phyloP scores from a whole-genome alignment of 2,113 vertebrate species.

The Melanerpes formicivorus region DNA sequence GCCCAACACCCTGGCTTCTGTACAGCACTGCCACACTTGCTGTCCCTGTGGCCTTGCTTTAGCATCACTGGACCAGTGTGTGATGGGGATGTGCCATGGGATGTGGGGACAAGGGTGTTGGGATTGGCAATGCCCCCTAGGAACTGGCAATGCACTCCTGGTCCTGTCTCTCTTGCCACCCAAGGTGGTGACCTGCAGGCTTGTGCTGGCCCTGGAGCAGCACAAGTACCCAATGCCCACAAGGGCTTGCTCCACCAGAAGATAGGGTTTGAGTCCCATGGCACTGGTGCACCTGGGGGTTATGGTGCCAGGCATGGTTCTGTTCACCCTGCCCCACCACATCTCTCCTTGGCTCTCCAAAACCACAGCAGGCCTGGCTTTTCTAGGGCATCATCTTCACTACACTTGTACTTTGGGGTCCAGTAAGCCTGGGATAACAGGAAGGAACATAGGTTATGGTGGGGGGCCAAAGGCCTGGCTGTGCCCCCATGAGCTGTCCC shows the following conservation, averaged over 20 bases:
- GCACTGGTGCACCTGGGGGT: rapidly evolving
- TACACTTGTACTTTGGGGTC: rapidly evolving
- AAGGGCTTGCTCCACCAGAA: neutral
- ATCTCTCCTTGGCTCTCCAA: neutral
- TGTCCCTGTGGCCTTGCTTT: neutral
- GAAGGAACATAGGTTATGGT: neutral
- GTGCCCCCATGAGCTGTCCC: neutral
- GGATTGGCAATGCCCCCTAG: rapidly evolving
- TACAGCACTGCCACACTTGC: rapidly evolving
- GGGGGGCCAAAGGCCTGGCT: neutral
- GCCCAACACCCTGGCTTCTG: neutral
- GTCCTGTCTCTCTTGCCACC: neutral
- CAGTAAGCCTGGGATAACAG: neutral
- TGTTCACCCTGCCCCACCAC: neutral
- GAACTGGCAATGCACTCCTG: neutral
- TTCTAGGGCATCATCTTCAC: neutral
- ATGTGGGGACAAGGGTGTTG: rapidly evolving
- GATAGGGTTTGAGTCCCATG: rapidly evolving
- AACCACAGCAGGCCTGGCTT: rapidly evolving
- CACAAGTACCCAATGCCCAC: neutral
- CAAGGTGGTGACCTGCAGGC: neutral
- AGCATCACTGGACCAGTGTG: rapidly evolving
- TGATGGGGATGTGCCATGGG: neutral
- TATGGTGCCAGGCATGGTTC: rapidly evolving
- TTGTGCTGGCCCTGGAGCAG: neutral